Evolutionary conservation across 2,888 invertebrate genomes (phyloP).

Genomic region (Teinopalpus imperialis): DNA sequence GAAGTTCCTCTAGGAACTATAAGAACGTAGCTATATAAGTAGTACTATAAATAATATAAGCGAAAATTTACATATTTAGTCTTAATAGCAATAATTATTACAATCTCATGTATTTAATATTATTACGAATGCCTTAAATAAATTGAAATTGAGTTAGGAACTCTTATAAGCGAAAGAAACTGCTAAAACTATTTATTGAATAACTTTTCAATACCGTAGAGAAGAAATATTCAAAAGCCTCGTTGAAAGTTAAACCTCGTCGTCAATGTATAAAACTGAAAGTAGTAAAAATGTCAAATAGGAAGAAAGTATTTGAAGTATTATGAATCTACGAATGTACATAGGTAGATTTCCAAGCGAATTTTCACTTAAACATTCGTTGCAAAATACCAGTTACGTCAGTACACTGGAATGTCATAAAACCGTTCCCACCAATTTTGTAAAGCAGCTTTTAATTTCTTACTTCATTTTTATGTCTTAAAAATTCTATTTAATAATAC

Average conservation of each 20-base stretch:
- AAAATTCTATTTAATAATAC: slow-evolving; percentile 2
- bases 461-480: too few relatives aligned
- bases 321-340: slow-evolving; percentile 25
- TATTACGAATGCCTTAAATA: too few relatives aligned
- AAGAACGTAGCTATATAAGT: too few relatives aligned
- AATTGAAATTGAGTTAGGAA: too few relatives aligned
- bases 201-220: background rate
- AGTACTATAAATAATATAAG: too few relatives aligned
- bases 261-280: slow-evolving; percentile 13
- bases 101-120: too few relatives aligned
- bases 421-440: slow-evolving; percentile 3
- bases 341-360: slow-evolving; percentile 27
- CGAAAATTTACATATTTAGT: too few relatives aligned
- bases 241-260: background rate
- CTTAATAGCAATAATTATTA: too few relatives aligned
- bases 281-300: background rate
- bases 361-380: slow-evolving; percentile 27
- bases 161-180: slow-evolving; percentile 4
- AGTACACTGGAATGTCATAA: slow-evolving; percentile 8
- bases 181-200: slow-evolving; percentile 1
- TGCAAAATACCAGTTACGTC: slow-evolving; percentile 27
- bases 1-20: too few relatives aligned
- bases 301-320: slow-evolving; percentile 7
- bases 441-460: background rate
- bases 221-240: background rate